Evolutionary conservation across 2,797 vertebrate species (phyloP).

Genomic region (Limosa lapponica): DNA sequence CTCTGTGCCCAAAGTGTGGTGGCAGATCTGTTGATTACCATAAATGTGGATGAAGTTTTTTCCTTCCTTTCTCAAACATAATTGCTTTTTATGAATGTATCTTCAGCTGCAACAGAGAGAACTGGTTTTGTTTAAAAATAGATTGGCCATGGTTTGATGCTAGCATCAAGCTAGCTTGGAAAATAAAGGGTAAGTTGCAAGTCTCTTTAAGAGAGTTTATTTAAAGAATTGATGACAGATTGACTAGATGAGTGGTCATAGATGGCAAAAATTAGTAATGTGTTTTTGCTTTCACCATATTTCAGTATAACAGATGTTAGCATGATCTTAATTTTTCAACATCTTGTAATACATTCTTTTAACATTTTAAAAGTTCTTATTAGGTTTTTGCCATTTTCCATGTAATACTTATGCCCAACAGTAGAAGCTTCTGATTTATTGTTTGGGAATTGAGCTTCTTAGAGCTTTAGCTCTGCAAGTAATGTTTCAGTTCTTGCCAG

Average conservation of each 20-base stretch:
- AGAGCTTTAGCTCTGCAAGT: background rate
- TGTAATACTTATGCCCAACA: fast-evolving
- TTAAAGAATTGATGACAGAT: slow-evolving; percentile 1
- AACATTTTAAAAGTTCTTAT: background rate
- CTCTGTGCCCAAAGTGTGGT: background rate
- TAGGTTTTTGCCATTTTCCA: background rate
- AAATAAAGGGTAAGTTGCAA: background rate
- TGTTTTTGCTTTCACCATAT: background rate
- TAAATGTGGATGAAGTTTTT: background rate
- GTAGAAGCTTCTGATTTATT: background rate
- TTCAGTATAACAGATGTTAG: background rate
- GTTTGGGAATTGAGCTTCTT: background rate
- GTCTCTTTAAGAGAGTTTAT: background rate
- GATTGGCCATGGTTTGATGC: background rate
- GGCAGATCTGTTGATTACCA: background rate
- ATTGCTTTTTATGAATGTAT: background rate
- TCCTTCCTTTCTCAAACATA: background rate
- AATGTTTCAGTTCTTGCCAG: background rate
- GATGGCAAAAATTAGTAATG: background rate
- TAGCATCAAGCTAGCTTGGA: background rate
- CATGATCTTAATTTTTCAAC: background rate
- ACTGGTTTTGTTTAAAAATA: background rate
- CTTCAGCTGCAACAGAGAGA: background rate
- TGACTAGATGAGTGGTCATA: background rate
- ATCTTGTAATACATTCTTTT: background rate